These are phyloP conservation scores for Falco peregrinus DNA, from an alignment of 2,797 vertebrate genomes.

Conservation along the genomic window DNA sequence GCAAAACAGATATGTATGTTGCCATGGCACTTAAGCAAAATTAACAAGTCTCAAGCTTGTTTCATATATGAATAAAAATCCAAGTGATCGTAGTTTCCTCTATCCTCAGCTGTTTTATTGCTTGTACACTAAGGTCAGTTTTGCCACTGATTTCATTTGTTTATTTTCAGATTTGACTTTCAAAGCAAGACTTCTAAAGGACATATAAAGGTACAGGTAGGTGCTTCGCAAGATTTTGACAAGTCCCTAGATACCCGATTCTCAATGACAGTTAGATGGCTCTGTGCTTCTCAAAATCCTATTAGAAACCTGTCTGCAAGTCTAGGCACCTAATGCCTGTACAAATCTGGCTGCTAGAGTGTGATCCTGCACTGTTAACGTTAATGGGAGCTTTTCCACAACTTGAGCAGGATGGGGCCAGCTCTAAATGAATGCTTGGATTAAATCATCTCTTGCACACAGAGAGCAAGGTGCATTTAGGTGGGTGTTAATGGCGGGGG, in stretches of 20 bases:
- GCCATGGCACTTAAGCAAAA: conserved; percentile 76
- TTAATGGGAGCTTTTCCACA: rapidly evolving
- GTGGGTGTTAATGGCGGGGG: neutral
- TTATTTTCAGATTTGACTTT: neutral
- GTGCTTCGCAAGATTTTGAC: neutral
- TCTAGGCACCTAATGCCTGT: neutral
- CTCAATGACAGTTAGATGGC: rapidly evolving
- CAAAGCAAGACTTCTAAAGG: neutral
- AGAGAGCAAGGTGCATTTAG: neutral
- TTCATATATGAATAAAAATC: conserved; percentile 44
- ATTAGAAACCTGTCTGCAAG: rapidly evolving
- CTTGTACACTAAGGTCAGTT: neutral
- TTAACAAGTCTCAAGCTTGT: conserved; percentile 68
- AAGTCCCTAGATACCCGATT: rapidly evolving
- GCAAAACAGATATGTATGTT: conserved; percentile 72
- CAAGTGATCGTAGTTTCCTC: neutral
- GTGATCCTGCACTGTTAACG: rapidly evolving
- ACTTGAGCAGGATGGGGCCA: neutral
- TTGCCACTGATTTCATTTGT: neutral
- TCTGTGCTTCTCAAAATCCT: neutral
- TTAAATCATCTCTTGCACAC: neutral
- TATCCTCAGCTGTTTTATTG: neutral
- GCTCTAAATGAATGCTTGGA: neutral
- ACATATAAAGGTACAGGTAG: neutral
- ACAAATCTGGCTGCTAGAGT: rapidly evolving